Conservation (phyloP, 2,113 vertebrate genomes). For the Rhea americana region DNA sequence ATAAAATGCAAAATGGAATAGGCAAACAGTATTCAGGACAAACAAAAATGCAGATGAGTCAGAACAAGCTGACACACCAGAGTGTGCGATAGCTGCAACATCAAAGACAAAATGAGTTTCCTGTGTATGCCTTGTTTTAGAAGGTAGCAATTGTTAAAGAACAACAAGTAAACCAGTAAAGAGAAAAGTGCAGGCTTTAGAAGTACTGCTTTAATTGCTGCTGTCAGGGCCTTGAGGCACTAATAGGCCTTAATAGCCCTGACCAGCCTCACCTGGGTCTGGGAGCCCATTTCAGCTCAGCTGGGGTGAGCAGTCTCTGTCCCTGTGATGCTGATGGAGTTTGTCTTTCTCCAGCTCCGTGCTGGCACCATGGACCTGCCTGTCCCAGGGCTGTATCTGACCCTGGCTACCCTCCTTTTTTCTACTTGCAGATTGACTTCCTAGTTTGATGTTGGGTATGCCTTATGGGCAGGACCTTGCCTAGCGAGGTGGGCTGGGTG, state of each 20-base stretch:
- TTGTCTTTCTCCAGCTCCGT: too few relatives aligned
- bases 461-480: background rate
- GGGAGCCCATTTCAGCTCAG: background rate
- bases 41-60: constrained; percentile 52
- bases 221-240: background rate
- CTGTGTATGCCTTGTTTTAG: constrained; percentile 36
- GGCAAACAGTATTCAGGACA: constrained; percentile 56
- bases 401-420: too few relatives aligned
- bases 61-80: constrained; percentile 37
- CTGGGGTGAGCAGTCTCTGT: fast-evolving
- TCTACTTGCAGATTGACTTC: background rate
- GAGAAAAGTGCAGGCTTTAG: background rate
- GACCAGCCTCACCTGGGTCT: background rate
- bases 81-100: constrained; percentile 10
- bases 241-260: background rate
- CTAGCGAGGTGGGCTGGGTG: background rate
- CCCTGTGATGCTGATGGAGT: fast-evolving
- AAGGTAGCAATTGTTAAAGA: constrained; percentile 12
- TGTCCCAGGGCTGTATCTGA: background rate
- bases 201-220: background rate
- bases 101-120: constrained; percentile 44
- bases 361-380: too few relatives aligned
- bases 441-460: background rate
- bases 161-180: background rate
- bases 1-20: constrained; percentile 37